Conservation (phyloP, 1,140 invertebrate genomes). For the Xylocopa sonorina region DNA sequence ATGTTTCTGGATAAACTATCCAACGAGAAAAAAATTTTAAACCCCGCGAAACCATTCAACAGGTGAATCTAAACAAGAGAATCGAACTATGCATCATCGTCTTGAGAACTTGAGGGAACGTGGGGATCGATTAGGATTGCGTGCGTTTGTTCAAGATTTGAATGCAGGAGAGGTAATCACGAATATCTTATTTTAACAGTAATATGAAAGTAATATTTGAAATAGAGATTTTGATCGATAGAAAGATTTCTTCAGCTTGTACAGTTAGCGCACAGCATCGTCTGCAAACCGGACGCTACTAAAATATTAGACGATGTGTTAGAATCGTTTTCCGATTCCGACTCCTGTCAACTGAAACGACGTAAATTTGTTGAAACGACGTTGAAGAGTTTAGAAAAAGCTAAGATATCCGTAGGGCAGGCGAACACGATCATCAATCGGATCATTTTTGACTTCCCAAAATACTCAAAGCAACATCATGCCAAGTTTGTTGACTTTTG, state of each 20-base stretch:
- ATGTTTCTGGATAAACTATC: not conserved
- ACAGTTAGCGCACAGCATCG: constrained; percentile 57
- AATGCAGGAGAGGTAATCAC: constrained; percentile 50
- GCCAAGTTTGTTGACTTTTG: constrained; percentile 75
- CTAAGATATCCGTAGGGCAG: constrained; percentile 63
- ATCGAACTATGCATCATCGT: constrained; percentile 27
- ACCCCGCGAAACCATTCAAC: too few relatives aligned
- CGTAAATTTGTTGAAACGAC: constrained; percentile 66
- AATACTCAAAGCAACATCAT: constrained; percentile 65
- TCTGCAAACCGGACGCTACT: constrained; percentile 61
- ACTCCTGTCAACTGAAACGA: constrained; percentile 67
- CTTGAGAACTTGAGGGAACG: constrained; percentile 14
- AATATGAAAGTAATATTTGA: not conserved
- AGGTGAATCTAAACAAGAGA: not conserved
- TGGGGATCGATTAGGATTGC: constrained; percentile 21
- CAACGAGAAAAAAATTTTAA: not conserved
- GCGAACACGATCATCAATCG: constrained; percentile 68
- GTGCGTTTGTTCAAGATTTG: constrained; percentile 53
- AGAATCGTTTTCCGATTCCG: constrained; percentile 58
- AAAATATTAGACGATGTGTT: constrained; percentile 69
- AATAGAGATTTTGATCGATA: constrained; percentile 7
- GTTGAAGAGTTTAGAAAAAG: constrained; percentile 58
- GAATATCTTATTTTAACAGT: not conserved
- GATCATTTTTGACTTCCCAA: constrained; percentile 73
- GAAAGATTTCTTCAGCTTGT: constrained; percentile 63